A percentile compares a stretch with the other conserved stretches of the same genome.
Conservation (phyloP, 2,888 invertebrate species). For the Pammene aurita region DNA sequence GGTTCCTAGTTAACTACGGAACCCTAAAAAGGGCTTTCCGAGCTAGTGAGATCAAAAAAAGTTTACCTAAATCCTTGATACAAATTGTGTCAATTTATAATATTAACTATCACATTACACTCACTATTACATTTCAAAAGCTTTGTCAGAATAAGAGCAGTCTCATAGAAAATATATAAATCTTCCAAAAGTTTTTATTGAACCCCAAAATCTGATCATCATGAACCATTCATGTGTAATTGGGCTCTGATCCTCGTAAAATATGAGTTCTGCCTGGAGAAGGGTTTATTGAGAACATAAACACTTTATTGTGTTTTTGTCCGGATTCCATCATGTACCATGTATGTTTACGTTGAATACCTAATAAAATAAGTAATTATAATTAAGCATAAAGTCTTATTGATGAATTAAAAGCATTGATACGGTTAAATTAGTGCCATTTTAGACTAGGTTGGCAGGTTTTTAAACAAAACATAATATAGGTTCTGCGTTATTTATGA, state of each 20-base stretch:
- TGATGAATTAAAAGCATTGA: conserved; percentile 9
- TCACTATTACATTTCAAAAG: conserved; percentile 45
- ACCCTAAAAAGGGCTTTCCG: too few species aligned
- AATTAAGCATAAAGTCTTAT: neutral
- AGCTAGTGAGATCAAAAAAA: too few species aligned
- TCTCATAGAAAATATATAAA: conserved; percentile 69
- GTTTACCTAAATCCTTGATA: too few species aligned
- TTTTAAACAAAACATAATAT: too few species aligned
- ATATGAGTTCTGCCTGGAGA: conserved; percentile 73
- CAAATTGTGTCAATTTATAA: too few species aligned
- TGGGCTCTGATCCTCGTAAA: conserved; percentile 78
- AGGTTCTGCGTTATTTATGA: too few species aligned
- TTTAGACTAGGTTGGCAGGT: neutral
- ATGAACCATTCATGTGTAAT: conserved; percentile 80
- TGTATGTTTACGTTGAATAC: conserved; percentile 45
- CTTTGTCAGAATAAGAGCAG: conserved; percentile 60
- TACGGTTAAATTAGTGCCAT: neutral
- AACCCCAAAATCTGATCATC: conserved; percentile 76
- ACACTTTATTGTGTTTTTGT: conserved; percentile 79
- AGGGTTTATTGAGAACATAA: conserved; percentile 79
- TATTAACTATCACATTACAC: conserved; percentile 1
- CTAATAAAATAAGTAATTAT: too few species aligned
- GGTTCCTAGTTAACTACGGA: too few species aligned
- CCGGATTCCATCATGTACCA: conserved; percentile 58
- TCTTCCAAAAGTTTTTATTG: conserved; percentile 73